phyloP scores from a whole-genome alignment of 2,888 invertebrate species.

The Pseudococcus viburni region DNA sequence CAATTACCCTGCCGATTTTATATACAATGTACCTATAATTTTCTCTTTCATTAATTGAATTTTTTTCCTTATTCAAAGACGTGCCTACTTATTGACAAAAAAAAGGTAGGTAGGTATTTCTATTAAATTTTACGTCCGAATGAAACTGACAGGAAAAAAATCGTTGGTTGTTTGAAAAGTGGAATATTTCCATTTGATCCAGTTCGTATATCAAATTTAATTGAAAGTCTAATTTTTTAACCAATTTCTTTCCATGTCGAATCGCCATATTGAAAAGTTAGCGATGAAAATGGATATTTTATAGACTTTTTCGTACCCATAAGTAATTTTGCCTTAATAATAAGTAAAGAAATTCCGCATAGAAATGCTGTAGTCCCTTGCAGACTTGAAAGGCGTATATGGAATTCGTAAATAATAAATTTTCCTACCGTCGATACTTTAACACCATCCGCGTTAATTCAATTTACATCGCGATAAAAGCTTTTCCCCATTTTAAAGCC shows the following conservation, averaged over 20 bases:
- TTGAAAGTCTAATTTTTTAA: conserved; percentile 17
- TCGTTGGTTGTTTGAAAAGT: not conserved
- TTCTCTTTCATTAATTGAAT: not conserved
- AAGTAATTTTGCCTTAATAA: not conserved
- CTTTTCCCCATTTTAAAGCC: conserved; percentile 16
- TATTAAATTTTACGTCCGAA: not conserved
- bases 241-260: not conserved
- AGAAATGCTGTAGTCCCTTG: not conserved
- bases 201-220: not conserved
- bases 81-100: not conserved
- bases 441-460: conserved; percentile 30
- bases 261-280: not conserved
- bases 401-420: conserved; percentile 11
- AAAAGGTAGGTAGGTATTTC: not conserved
- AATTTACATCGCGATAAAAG: conserved; percentile 33
- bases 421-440: not conserved
- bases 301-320: not conserved
- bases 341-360: conserved; percentile 18
- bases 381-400: not conserved
- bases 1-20: not conserved
- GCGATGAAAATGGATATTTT: not conserved
- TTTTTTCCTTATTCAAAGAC: not conserved
- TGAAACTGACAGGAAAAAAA: not conserved
- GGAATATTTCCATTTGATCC: not conserved
- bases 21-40: not conserved